Evolutionary conservation across 2,113 vertebrate species (phyloP).

Genomic region (Bagarius yarrelli): DNA sequence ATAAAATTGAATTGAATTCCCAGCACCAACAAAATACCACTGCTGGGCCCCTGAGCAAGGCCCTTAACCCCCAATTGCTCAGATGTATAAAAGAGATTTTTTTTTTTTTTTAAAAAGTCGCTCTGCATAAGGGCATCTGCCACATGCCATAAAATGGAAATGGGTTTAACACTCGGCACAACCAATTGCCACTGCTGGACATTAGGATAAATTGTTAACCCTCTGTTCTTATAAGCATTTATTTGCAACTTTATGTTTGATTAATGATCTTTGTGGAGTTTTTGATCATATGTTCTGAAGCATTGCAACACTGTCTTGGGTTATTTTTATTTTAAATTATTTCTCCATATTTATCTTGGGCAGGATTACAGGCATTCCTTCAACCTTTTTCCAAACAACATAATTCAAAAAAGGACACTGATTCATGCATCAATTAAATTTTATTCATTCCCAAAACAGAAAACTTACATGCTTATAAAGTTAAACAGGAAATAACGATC

Average conservation of each 20-base stretch:
- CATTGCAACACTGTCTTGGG: background rate
- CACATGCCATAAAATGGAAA: too few relatives aligned
- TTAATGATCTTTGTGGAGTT: too few relatives aligned
- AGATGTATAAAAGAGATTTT: too few relatives aligned
- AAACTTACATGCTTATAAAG: background rate
- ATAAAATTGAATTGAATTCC: too few relatives aligned
- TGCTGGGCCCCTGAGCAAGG: too few relatives aligned
- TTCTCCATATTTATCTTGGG: background rate
- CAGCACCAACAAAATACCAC: too few relatives aligned
- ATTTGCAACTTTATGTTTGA: background rate
- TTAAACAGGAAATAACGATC: constrained; percentile 5
- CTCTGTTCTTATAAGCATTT: background rate
- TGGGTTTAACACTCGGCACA: too few relatives aligned
- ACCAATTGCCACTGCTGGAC: too few relatives aligned
- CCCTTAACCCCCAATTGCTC: too few relatives aligned
- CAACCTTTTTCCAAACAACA: background rate
- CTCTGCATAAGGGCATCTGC: too few relatives aligned
- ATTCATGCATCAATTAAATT: constrained; percentile 17
- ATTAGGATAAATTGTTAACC: too few relatives aligned
- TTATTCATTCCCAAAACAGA: constrained; percentile 22
- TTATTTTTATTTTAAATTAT: background rate
- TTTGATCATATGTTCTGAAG: background rate
- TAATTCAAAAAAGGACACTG: background rate
- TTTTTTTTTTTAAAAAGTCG: too few relatives aligned
- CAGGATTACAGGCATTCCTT: background rate